A percentile compares a stretch with the other conserved stretches of the same genome.
phyloP scores from a whole-genome alignment of 2,888 invertebrate genomes.

The Carabus problematicus region DNA sequence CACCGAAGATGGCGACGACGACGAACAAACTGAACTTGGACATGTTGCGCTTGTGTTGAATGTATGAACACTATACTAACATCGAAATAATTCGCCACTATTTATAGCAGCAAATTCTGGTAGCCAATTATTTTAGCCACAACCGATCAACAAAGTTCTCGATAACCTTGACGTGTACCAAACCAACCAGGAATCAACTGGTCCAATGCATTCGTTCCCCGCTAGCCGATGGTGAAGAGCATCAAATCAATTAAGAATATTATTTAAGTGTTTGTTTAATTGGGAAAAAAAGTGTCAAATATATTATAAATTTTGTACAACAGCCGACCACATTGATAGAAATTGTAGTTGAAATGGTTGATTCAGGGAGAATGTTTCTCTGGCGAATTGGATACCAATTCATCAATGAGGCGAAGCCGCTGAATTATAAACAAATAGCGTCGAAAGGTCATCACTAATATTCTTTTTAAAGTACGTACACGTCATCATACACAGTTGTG shows the following conservation, averaged over 20 bases:
- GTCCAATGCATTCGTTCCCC: slow-evolving; percentile 16
- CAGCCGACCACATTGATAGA: background rate
- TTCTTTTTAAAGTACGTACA: slow-evolving; percentile 34
- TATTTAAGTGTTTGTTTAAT: slow-evolving; percentile 17
- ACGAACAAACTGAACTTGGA: slow-evolving; percentile 56
- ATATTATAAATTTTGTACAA: slow-evolving; percentile 21
- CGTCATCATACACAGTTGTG: slow-evolving; percentile 20
- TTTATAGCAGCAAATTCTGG: slow-evolving; percentile 30
- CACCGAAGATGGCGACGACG: slow-evolving; percentile 33
- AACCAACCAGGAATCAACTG: background rate
- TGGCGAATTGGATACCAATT: slow-evolving; percentile 20
- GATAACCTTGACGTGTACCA: background rate
- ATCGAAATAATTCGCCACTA: slow-evolving; percentile 8
- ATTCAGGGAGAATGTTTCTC: background rate
- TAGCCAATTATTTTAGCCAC: slow-evolving; percentile 18
- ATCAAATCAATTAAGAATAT: slow-evolving; percentile 23
- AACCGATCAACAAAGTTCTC: slow-evolving; percentile 5
- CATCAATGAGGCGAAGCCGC: slow-evolving; percentile 28
- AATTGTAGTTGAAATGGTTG: slow-evolving; percentile 3
- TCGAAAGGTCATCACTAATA: slow-evolving; percentile 34
- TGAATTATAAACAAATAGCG: slow-evolving; percentile 38
- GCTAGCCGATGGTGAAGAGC: background rate
- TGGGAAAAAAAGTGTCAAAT: slow-evolving; percentile 38
- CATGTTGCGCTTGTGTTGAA: slow-evolving; percentile 58
- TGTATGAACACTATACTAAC: slow-evolving; percentile 5